Conservation (phyloP, 1,140 invertebrate genomes). For the Pygmarrhopalites habei region DNA sequence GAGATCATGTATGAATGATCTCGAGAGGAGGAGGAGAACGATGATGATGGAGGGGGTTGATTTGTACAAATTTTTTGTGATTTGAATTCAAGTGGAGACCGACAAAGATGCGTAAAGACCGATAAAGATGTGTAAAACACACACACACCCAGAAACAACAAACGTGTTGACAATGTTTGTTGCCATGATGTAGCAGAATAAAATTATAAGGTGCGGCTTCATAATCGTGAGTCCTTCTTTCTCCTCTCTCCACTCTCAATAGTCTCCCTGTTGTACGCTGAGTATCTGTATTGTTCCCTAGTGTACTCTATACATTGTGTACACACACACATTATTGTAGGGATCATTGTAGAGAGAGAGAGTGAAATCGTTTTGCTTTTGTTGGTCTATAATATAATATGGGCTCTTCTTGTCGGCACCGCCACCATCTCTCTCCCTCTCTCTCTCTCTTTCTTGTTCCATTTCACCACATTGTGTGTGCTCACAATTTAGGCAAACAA, state of each 20-base stretch:
- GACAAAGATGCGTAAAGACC: neutral
- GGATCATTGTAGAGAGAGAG: neutral
- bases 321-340: neutral
- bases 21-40: too few species aligned
- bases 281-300: neutral
- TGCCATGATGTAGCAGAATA: neutral
- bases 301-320: neutral
- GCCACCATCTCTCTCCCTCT: neutral
- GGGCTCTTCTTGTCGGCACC: neutral
- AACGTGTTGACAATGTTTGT: neutral
- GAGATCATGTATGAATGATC: too few species aligned
- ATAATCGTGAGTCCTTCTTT: neutral
- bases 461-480: neutral
- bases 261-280: neutral
- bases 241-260: neutral
- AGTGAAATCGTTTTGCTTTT: neutral
- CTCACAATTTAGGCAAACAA: neutral
- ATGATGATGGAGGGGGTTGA: too few species aligned
- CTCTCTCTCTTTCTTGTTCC: neutral
- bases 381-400: neutral
- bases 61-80: too few species aligned
- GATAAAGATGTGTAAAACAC: neutral
- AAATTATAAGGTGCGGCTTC: constrained; percentile 2
- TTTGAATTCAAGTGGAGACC: too few species aligned
- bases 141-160: neutral